phyloP scores from a whole-genome alignment of 2,888 invertebrate genomes.

The Macrophya annulata region DNA sequence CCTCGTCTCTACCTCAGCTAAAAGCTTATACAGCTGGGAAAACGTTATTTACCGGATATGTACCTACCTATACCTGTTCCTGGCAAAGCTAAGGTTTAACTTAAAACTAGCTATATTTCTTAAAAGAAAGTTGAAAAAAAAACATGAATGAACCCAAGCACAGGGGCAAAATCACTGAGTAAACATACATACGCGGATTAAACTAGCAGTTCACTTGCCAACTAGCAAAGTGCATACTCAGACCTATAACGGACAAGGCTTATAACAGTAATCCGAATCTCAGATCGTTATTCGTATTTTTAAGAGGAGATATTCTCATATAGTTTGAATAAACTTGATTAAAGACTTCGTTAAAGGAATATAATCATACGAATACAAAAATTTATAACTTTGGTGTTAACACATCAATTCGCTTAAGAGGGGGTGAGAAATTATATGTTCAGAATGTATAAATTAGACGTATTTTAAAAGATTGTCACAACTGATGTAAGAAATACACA shows the following conservation, averaged over 20 bases:
- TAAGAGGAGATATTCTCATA: not conserved
- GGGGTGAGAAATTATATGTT: no score
- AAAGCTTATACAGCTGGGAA: not conserved
- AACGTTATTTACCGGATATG: not conserved
- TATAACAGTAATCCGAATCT: not conserved
- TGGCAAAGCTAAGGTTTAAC: not conserved
- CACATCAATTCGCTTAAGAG: no score
- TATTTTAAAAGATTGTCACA: no score
- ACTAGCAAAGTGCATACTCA: not conserved
- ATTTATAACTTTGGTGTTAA: no score
- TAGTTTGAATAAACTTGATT: not conserved
- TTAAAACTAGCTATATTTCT: not conserved
- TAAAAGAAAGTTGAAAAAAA: not conserved
- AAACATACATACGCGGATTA: conserved; percentile 24
- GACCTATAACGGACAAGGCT: not conserved
- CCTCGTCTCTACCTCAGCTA: not conserved
- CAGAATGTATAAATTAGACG: no score
- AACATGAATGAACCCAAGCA: not conserved
- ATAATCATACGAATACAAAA: no score
- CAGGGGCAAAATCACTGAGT: not conserved
- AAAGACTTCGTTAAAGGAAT: not conserved
- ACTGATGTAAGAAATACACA: no score
- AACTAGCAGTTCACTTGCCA: not conserved
- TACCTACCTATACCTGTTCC: not conserved
- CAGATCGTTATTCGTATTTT: not conserved